A percentile compares a stretch with the other conserved stretches of the same genome.
phyloP scores from a whole-genome alignment of 1,140 invertebrate species.

The Dreissena polymorpha region DNA sequence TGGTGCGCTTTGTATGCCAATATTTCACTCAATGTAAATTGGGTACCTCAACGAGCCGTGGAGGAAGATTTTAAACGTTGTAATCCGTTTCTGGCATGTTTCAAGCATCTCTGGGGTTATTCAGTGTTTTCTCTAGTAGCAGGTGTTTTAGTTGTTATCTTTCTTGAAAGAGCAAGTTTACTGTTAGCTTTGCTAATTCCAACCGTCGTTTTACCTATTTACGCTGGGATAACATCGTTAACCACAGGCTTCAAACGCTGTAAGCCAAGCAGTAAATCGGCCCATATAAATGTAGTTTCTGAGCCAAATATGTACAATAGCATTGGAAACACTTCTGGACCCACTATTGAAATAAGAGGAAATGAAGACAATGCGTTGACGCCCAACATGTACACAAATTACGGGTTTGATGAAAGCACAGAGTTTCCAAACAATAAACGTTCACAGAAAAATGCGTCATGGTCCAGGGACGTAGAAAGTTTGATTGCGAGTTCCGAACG shows the following conservation, averaged over 20 bases:
- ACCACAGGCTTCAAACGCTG: constrained; percentile 43
- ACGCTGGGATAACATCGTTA: constrained; percentile 69
- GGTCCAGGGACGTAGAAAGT: constrained; percentile 19
- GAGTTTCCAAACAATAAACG: not conserved
- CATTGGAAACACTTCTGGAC: constrained; percentile 16
- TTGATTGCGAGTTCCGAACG: not conserved
- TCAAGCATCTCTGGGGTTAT: constrained; percentile 73
- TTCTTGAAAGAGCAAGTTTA: constrained; percentile 54
- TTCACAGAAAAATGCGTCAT: constrained; percentile 7
- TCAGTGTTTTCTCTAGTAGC: constrained; percentile 59
- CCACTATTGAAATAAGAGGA: not conserved
- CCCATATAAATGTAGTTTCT: constrained; percentile 11
- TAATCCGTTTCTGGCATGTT: constrained; percentile 72
- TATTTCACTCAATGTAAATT: constrained; percentile 66
- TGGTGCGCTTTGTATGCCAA: constrained; percentile 68
- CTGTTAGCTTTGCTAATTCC: constrained; percentile 64
- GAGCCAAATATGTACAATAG: constrained; percentile 29
- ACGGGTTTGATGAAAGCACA: constrained; percentile 1
- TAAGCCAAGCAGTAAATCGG: constrained; percentile 1
- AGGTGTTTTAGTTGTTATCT: constrained; percentile 59
- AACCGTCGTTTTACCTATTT: constrained; percentile 66
- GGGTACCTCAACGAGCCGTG: constrained; percentile 73
- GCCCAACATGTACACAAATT: not conserved
- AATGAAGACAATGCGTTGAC: not conserved
- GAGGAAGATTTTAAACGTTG: constrained; percentile 72